Conservation (phyloP, 2,888 invertebrate species). For the Cantharis nigra region DNA sequence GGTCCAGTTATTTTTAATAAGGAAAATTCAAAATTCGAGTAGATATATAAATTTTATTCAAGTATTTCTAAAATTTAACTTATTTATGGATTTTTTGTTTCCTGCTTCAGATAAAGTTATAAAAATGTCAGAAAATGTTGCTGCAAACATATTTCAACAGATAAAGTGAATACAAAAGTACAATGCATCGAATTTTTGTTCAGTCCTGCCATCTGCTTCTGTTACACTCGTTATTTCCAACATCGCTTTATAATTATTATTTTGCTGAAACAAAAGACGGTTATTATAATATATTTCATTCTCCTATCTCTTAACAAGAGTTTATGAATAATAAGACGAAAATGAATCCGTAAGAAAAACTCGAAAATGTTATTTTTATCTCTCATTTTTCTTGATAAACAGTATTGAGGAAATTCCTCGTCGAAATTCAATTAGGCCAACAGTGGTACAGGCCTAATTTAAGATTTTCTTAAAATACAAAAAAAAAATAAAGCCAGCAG, state of each 20-base stretch:
- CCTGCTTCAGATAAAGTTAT: not conserved
- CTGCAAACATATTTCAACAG: not conserved
- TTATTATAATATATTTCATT: not conserved
- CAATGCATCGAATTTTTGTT: not conserved
- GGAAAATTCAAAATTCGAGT: too few species aligned
- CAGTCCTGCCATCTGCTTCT: not conserved
- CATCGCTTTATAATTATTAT: not conserved
- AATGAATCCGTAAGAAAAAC: not conserved
- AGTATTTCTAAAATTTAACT: not conserved
- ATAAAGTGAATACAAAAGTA: not conserved
- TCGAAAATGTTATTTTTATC: not conserved
- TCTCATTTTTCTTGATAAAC: not conserved
- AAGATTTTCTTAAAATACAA: not conserved
- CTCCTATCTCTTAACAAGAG: not conserved
- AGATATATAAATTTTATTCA: not conserved
- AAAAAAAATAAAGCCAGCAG: not conserved
- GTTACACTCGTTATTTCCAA: not conserved
- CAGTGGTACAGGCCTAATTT: not conserved
- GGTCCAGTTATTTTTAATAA: not conserved
- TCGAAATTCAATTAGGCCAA: not conserved
- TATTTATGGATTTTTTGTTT: not conserved
- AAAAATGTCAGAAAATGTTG: not conserved
- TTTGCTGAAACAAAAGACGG: not conserved
- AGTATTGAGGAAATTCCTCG: not conserved
- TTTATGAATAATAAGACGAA: not conserved